Percentiles rank a stretch among this genome's conserved stretches.
Evolutionary conservation across 2,113 vertebrate species (phyloP).

Genomic region (Gavialis gangeticus): DNA sequence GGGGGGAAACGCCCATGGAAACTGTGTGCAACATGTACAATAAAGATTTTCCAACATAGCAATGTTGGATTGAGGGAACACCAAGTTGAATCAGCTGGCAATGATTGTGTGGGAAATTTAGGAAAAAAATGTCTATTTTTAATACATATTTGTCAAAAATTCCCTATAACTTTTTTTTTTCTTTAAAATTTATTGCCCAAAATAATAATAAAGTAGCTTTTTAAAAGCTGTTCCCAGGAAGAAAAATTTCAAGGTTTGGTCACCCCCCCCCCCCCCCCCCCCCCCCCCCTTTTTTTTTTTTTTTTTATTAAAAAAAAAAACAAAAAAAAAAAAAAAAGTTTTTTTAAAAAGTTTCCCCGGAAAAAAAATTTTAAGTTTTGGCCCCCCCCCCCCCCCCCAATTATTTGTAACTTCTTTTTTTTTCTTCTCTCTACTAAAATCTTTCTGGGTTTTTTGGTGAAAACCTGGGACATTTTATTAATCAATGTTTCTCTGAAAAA

Average conservation of each 20-base stretch:
- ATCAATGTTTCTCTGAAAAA: not conserved
- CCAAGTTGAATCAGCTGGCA: not conserved
- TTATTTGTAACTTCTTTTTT: not conserved
- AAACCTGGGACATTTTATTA: slow-evolving; percentile 28
- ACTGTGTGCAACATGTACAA: not conserved
- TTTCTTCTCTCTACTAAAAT: not conserved
- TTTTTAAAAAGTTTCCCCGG: too few relatives aligned
- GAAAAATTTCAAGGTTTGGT: slow-evolving; percentile 39
- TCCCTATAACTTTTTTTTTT: not conserved
- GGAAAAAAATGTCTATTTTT: slow-evolving; percentile 41
- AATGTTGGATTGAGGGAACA: accelerated
- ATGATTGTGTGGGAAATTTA: not conserved
- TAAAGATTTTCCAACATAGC: not conserved
- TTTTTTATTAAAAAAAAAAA: too few relatives aligned
- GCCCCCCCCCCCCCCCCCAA: too few relatives aligned
- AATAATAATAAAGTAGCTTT: slow-evolving; percentile 20
- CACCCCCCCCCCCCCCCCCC: not conserved
- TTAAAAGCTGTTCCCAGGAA: not conserved
- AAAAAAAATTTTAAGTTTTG: too few relatives aligned
- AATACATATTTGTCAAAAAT: not conserved
- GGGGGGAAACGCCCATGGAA: accelerated
- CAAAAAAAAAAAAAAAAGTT: too few relatives aligned
- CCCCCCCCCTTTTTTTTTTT: too few relatives aligned
- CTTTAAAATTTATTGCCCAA: slow-evolving; percentile 37
- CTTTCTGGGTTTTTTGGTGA: slow-evolving; percentile 16